Conservation (phyloP, 2,797 vertebrate genomes). For the Choloepus didactylus region DNA sequence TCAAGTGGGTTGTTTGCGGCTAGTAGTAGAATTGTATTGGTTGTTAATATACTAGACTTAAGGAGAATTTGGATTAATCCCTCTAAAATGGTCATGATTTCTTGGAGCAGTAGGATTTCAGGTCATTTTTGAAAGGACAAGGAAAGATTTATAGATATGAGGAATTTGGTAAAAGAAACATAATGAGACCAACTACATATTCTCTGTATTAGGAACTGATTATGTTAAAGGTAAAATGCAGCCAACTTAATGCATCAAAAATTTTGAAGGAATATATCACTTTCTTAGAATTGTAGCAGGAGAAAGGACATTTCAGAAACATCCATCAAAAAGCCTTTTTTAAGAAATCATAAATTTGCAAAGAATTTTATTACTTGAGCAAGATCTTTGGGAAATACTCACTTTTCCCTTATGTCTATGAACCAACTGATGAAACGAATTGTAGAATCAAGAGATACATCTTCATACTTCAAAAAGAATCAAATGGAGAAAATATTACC, state of each 20-base stretch:
- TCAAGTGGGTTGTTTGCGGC: slow-evolving; percentile 3
- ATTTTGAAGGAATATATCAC: neutral
- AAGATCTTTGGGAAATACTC: slow-evolving; percentile 45
- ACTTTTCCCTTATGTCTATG: slow-evolving; percentile 31
- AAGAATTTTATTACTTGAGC: neutral
- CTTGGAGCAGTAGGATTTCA: neutral
- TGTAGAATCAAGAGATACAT: slow-evolving; percentile 34
- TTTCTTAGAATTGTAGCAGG: slow-evolving; percentile 33
- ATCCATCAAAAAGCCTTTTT: neutral
- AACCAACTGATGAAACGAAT: neutral
- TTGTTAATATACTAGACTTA: neutral
- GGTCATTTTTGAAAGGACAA: slow-evolving; percentile 23
- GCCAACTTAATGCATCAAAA: slow-evolving; percentile 30
- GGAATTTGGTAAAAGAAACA: neutral
- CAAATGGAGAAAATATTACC: neutral
- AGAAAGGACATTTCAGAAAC: neutral
- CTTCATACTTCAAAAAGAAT: slow-evolving; percentile 10
- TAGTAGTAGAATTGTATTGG: neutral
- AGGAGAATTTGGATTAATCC: slow-evolving; percentile 37
- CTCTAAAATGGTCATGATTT: slow-evolving; percentile 35
- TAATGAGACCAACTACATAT: neutral
- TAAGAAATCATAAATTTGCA: slow-evolving; percentile 38
- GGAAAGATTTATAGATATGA: slow-evolving; percentile 29
- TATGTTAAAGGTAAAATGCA: slow-evolving; percentile 13
- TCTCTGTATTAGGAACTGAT: slow-evolving; percentile 34